Evolutionary conservation across 2,797 vertebrate genomes (phyloP).

Genomic region (Halcyon badia): DNA sequence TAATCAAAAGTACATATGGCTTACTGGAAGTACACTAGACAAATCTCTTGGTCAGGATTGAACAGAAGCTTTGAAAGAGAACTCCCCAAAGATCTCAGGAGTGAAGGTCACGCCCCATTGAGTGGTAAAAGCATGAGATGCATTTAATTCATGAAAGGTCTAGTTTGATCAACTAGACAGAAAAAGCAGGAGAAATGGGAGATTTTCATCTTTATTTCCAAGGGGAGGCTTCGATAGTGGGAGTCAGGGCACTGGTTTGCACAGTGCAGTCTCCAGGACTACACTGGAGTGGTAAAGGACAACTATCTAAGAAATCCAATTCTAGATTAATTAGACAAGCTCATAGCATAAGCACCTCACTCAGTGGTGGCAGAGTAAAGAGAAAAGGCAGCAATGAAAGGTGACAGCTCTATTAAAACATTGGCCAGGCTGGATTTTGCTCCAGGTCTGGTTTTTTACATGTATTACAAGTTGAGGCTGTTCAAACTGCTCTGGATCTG

Average conservation of each 20-base stretch:
- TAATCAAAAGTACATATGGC: background rate
- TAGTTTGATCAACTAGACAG: background rate
- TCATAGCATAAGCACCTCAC: background rate
- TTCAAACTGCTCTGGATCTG: background rate
- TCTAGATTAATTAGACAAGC: background rate
- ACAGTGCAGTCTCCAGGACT: background rate
- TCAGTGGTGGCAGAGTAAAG: background rate
- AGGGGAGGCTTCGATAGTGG: background rate
- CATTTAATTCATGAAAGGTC: background rate
- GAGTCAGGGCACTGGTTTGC: background rate
- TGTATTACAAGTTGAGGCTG: background rate
- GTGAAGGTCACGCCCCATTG: background rate
- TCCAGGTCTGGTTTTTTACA: background rate
- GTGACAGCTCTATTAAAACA: background rate
- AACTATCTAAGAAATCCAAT: background rate
- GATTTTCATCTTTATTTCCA: background rate
- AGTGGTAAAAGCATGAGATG: background rate
- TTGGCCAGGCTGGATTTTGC: background rate
- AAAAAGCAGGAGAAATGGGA: constrained; percentile 9
- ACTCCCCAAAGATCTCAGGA: background rate
- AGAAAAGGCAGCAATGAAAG: background rate
- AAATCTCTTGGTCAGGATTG: background rate
- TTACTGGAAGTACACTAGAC: background rate
- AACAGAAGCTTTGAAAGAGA: background rate
- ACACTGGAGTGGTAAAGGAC: background rate